phyloP scores from a whole-genome alignment of 2,797 vertebrate species.

The Petrocephalus sullivani region DNA sequence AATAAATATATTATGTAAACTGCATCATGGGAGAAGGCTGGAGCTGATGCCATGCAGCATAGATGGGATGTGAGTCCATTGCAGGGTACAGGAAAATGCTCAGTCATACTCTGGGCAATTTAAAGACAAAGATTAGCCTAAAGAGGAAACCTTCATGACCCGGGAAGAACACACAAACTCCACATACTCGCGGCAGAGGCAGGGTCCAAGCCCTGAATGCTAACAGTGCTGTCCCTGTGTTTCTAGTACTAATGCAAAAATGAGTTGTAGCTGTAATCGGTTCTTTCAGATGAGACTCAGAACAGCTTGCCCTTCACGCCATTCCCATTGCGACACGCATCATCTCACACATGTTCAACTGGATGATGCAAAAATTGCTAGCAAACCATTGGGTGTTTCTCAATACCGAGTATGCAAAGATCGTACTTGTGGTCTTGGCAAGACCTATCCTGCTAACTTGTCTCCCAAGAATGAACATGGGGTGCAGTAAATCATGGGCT shows the following conservation, averaged over 20 bases:
- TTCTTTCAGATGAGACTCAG: neutral
- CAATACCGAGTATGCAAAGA: neutral
- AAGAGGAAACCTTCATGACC: no score
- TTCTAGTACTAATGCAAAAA: neutral
- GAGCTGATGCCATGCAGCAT: neutral
- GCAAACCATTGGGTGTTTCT: neutral
- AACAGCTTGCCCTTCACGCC: neutral
- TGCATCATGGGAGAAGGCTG: neutral
- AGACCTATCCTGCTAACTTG: neutral
- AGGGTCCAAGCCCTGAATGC: no score
- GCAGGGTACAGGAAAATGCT: no score
- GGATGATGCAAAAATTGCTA: neutral
- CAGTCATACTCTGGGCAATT: no score
- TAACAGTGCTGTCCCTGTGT: neutral
- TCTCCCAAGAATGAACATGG: neutral
- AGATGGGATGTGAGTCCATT: neutral
- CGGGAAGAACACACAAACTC: no score
- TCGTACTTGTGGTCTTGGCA: neutral
- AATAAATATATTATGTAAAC: neutral
- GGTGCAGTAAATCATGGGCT: neutral
- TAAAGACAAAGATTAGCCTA: no score
- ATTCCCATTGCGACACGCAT: neutral
- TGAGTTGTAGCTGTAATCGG: neutral
- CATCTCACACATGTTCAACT: neutral
- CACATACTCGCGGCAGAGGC: no score